A percentile compares a stretch with the other conserved stretches of the same genome.
These are phyloP conservation scores for Edolisoma coerulescens DNA, from an alignment of 2,113 vertebrate species.

Conservation along the genomic window DNA sequence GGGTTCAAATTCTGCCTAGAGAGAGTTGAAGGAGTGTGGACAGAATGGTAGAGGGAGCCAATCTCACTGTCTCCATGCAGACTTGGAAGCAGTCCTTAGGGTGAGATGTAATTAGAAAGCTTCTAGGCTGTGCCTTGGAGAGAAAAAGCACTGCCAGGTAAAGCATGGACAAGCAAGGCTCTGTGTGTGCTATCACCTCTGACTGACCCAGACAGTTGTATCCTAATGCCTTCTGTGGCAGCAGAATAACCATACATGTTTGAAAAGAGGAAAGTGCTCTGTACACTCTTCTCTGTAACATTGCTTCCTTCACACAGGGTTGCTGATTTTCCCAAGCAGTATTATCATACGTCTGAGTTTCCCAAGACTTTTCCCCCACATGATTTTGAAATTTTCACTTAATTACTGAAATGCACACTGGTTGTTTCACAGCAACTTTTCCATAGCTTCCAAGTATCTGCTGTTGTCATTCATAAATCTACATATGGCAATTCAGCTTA, in stretches of 20 bases:
- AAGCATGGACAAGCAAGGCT: background rate
- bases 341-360: background rate
- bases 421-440: background rate
- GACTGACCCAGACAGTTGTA: background rate
- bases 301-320: background rate
- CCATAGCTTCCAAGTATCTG: background rate
- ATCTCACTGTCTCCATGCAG: background rate
- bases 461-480: background rate
- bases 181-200: background rate
- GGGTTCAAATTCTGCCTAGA: background rate
- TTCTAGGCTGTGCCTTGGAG: background rate
- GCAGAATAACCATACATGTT: fast-evolving
- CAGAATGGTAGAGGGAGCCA: background rate
- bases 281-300: fast-evolving
- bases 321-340: background rate
- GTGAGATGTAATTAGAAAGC: background rate
- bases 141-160: background rate
- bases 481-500: background rate
- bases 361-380: background rate
- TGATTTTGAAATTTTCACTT: background rate
- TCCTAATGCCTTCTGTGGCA: background rate
- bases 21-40: background rate
- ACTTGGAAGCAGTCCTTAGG: background rate
- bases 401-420: background rate
- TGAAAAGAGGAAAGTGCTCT: background rate